Conservation (phyloP, 2,113 vertebrate genomes). For the Corynorhinus townsendii region DNA sequence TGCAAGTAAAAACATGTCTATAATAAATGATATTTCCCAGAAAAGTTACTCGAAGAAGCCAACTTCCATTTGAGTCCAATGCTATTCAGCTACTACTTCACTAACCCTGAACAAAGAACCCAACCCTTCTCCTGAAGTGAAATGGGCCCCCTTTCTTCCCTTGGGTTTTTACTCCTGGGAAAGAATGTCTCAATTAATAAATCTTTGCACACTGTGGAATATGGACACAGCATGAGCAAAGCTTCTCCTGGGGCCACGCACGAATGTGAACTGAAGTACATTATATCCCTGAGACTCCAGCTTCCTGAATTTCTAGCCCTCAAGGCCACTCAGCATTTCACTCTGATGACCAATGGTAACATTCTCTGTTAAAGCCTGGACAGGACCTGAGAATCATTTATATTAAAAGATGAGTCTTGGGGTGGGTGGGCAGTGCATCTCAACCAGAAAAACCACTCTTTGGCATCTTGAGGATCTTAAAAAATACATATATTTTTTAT, state of each 20-base stretch:
- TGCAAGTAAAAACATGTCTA: not conserved
- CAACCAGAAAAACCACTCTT: not conserved
- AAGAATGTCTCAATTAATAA: not conserved
- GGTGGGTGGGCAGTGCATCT: not conserved
- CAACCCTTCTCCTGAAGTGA: conserved; percentile 11
- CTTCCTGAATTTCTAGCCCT: not conserved
- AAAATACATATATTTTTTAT: too few species aligned
- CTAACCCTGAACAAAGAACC: not conserved
- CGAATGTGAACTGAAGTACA: not conserved
- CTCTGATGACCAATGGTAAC: not conserved
- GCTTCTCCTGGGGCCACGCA: not conserved
- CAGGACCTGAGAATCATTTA: not conserved
- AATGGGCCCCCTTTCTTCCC: not conserved
- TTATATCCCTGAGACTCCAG: not conserved
- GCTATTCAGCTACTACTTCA: not conserved
- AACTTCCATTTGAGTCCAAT: not conserved
- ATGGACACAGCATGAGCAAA: not conserved
- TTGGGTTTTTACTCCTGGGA: not conserved
- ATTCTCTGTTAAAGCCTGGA: not conserved
- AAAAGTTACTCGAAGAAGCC: not conserved
- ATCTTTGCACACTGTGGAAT: not conserved
- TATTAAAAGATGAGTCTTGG: not conserved
- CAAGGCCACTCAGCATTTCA: not conserved
- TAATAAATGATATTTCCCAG: not conserved
- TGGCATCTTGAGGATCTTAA: not conserved